These are phyloP conservation scores for Drosophila paulistorum DNA, from an alignment of 1,140 invertebrate genomes.

Conservation along the genomic window DNA sequence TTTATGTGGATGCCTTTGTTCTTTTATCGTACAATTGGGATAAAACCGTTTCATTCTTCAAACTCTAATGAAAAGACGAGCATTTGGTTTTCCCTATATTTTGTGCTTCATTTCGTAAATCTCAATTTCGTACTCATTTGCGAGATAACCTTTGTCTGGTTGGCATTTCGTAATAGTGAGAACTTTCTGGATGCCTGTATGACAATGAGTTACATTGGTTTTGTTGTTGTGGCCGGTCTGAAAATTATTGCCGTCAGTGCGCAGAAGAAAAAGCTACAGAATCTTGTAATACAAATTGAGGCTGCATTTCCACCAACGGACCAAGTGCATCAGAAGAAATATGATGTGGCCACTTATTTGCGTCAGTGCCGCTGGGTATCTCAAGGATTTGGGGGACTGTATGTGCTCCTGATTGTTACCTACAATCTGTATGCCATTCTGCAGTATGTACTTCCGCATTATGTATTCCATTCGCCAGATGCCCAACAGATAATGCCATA, in stretches of 20 bases:
- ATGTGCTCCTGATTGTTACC: constrained; percentile 41
- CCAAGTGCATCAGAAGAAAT: constrained; percentile 23
- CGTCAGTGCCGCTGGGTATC: constrained; percentile 21
- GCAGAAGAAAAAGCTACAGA: constrained; percentile 33
- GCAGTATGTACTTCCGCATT: constrained; percentile 33
- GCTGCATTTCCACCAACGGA: constrained; percentile 41
- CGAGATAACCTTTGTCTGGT: constrained; percentile 30
- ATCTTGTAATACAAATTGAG: constrained; percentile 42
- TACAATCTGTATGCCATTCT: constrained; percentile 58
- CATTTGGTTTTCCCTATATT: constrained; percentile 2
- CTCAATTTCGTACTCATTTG: constrained; percentile 26
- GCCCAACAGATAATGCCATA: constrained; percentile 50
- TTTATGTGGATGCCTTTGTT: constrained; percentile 45
- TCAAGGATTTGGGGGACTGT: constrained; percentile 41
- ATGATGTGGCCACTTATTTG: constrained; percentile 30
- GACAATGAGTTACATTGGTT: constrained; percentile 61
- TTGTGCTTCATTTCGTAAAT: constrained; percentile 38
- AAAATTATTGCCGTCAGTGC: constrained; percentile 57
- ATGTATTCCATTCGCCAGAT: constrained; percentile 12
- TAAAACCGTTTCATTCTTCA: constrained; percentile 29
- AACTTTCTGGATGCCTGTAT: constrained; percentile 62
- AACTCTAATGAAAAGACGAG: constrained; percentile 20
- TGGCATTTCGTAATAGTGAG: constrained; percentile 32
- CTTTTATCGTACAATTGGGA: constrained; percentile 44
- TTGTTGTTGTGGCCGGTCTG: constrained; percentile 41